Evolutionary conservation across 2,113 vertebrate species (phyloP).

Genomic region (Leptosomus discolor): DNA sequence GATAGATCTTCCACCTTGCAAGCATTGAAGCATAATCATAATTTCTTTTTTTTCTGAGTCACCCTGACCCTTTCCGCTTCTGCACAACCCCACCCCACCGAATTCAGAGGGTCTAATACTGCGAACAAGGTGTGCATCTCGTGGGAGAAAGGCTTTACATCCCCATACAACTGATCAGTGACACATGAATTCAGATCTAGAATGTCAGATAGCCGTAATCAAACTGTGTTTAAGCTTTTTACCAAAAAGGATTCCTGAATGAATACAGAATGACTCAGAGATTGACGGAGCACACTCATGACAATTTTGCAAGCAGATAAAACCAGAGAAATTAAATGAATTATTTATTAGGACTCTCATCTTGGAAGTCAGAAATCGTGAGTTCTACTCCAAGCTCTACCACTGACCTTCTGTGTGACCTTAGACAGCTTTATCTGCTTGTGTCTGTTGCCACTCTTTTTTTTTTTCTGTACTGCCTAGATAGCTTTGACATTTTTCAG

Average conservation of each 20-base stretch:
- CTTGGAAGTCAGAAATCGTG: not conserved
- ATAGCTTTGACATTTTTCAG: not conserved
- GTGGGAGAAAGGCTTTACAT: not conserved
- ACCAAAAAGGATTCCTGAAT: not conserved
- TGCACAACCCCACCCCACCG: not conserved
- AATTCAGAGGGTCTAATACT: not conserved
- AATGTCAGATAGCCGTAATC: not conserved
- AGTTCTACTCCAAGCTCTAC: not conserved
- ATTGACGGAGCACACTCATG: not conserved
- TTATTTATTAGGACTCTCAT: constrained; percentile 35
- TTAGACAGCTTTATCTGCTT: not conserved
- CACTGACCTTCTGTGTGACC: not conserved
- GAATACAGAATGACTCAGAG: not conserved
- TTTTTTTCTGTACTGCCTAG: not conserved
- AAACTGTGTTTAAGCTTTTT: not conserved
- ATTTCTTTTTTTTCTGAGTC: not conserved
- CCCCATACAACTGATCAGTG: not conserved
- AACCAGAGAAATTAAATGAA: constrained; percentile 39
- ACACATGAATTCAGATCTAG: not conserved
- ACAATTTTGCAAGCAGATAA: constrained; percentile 29
- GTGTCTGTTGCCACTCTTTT: not conserved
- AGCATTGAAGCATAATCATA: not conserved
- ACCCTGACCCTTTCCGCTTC: not conserved
- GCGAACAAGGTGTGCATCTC: not conserved
- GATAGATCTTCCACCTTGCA: not conserved